Conservation (phyloP, 2,113 vertebrate species). For the Bos javanicus region DNA sequence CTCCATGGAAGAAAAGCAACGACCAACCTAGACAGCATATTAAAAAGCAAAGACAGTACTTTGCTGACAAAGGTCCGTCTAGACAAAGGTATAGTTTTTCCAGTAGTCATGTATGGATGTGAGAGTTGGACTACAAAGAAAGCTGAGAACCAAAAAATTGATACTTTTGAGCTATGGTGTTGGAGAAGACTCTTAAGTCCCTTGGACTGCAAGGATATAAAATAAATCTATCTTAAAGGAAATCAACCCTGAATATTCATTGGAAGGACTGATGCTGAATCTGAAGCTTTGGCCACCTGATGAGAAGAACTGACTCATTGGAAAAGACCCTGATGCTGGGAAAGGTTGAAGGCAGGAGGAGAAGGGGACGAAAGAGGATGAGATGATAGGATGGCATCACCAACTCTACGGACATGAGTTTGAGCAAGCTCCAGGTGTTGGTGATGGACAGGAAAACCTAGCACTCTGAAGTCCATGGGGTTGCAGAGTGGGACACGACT, state of each 20-base stretch:
- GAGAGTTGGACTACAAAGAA: background rate
- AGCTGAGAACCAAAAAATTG: background rate
- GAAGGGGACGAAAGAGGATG: accelerated
- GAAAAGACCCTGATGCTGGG: background rate
- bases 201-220: background rate
- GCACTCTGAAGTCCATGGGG: background rate
- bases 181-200: background rate
- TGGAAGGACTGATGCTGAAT: background rate
- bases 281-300: background rate
- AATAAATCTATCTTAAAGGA: background rate
- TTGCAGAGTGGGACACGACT: background rate
- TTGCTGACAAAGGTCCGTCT: background rate
- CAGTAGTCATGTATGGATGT: background rate
- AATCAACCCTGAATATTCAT: background rate
- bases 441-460: background rate
- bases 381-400: background rate
- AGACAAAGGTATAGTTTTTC: background rate
- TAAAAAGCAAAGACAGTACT: background rate
- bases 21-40: background rate
- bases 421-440: background rate
- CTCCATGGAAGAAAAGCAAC: background rate
- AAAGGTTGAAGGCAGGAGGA: background rate
- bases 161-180: background rate
- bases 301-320: background rate
- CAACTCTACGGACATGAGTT: background rate